Percentiles rank a stretch among this genome's conserved stretches.
phyloP scores from a whole-genome alignment of 2,113 vertebrate genomes.

The Arenaria interpres region DNA sequence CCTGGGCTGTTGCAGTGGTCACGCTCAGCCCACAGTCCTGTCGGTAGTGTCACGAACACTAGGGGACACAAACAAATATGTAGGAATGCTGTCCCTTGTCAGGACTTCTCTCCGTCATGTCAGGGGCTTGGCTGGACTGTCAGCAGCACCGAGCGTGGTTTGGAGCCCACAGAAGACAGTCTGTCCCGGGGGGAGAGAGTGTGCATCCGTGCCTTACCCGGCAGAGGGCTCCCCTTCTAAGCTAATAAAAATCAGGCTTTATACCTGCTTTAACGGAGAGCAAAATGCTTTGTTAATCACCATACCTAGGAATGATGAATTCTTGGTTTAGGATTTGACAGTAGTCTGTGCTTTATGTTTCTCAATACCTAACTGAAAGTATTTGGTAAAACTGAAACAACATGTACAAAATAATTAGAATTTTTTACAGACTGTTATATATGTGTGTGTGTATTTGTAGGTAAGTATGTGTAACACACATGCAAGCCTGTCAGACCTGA shows the following conservation, averaged over 20 bases:
- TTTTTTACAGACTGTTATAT: neutral
- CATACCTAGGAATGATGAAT: neutral
- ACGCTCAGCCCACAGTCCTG: neutral
- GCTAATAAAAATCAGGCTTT: constrained; percentile 1
- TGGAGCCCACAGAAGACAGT: neutral
- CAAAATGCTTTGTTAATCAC: neutral
- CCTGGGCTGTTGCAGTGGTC: too few species aligned
- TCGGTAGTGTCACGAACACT: too few species aligned
- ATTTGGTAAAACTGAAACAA: neutral
- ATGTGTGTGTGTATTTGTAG: fast-evolving
- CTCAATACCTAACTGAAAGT: neutral
- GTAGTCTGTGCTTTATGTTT: neutral
- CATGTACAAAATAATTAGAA: fast-evolving
- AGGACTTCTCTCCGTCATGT: fast-evolving
- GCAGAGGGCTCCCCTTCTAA: constrained; percentile 74
- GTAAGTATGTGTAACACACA: too few species aligned
- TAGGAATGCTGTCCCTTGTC: neutral
- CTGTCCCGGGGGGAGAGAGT: fast-evolving
- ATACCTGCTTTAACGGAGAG: neutral
- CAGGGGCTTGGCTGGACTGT: neutral
- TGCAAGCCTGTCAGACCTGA: neutral
- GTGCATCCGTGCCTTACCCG: neutral
- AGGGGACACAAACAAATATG: neutral
- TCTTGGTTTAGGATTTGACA: neutral
- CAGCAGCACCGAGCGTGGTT: fast-evolving